Base-by-base conservation (phyloP, 92 coral and sea anemone genomes). In the Diadumene lineata region DNA sequence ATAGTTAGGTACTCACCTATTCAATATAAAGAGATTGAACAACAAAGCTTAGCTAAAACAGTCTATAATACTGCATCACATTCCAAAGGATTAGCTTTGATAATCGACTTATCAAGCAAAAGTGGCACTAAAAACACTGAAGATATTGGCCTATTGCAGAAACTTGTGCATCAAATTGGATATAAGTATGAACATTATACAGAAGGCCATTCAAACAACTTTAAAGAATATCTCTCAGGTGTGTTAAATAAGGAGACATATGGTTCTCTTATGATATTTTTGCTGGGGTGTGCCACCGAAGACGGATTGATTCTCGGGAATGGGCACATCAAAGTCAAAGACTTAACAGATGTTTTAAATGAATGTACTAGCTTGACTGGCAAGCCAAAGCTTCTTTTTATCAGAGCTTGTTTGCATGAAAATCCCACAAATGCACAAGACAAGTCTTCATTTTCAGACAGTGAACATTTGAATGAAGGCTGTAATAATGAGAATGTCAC, bases 41-140 rank as follows among this genome's bases (percentile, higher is more conserved):
- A 75, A 64, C 6, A 64, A 50, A 33, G 33, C 30, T 43, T 74
- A 61, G 23, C 11, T 13, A 50, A 46, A 43, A 81, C 53, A 55
- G 74, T 77, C 28, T 86, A 86, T 56, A 86, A 82, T 34, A 86
- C 82, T 87, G 71, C 72, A 10, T 82, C 91, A 29, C 28, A 58
- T 1, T 87, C 87, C 29, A 86, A 86, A 76, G 91, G 91, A 11
- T 7, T 82, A 56, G 80, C 80, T 13, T 15, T 86, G 56, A 70
- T 76, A 29, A 19, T 86, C 60, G 82, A 77, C 55, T 81, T 43
- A 38, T 9, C 26, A 67, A 31, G 1, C n/a, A 0, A 7, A 1
- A 0, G 51, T 11, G 82, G 79, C 15, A 15, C 0, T 1, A 76
- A 81, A 9, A 64, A 78, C 22, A 72, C 62, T 34, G 26, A 50